Base-by-base conservation (phyloP, 2,888 invertebrate genomes). In the Torymus auratus region DNA sequence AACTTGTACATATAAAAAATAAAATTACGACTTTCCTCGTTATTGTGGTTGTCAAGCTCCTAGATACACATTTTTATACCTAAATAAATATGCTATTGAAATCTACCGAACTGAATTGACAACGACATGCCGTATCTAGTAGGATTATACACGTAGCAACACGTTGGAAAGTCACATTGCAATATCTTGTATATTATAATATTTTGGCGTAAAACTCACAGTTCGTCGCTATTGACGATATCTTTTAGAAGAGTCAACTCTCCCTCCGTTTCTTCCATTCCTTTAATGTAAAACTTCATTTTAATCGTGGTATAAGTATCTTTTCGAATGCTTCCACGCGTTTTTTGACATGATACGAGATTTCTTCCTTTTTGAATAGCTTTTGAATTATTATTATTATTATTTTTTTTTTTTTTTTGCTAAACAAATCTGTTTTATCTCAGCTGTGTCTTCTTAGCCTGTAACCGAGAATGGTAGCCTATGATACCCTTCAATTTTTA, bases 131-230 rank as follows among this genome's bases (percentile, higher is more conserved):
- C 50, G 56, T 69, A 75, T 74, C 73, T 81, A 77, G 81, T 77
- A 83, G 81, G 76, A 81, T 81, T 82, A 78, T 23, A 75, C 17
- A 69, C 88, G 88, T 88, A 87, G 82, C 83, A 84, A 84, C 80
- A 79, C 83, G 84, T 83, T 84, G 87, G 85, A 84, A 83, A 86
- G 84, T 86, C 86, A 85, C 86, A 86, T 85, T 87, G 88, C 85
- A 86, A 86, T 86, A 85, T 81, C 84, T 84, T 86, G 85, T 86
- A 84, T 82, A 83, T 85, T 85, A 83, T 41, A 41, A 41, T 81
- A 78, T 80, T 84, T 83, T 81, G 83, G 82, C 83, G 84, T 81
- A 83, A 84, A 85, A 85, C 78, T 85, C 50, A 55, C 71, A 67
- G 75, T 56, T 76, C 41, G 55, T 67, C 50, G 17, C 53, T 65